These are phyloP conservation scores for Atherix ibis DNA, from an alignment of 2,888 invertebrate genomes.

Conservation along the genomic window DNA sequence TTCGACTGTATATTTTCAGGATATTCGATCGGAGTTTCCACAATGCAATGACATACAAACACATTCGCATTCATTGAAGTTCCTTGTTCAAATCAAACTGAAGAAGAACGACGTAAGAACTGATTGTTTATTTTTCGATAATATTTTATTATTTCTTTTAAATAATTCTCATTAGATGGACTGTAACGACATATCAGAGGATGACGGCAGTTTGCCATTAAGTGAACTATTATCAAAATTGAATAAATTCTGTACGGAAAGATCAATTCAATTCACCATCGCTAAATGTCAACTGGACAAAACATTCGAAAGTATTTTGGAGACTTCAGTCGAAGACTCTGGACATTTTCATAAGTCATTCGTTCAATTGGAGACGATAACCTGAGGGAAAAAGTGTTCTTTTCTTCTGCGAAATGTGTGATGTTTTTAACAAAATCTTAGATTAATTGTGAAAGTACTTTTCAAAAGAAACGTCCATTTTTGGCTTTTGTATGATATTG, in stretches of 20 bases:
- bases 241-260: constrained; percentile 15
- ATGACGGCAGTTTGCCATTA: constrained; percentile 6
- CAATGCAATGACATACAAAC: constrained; percentile 21
- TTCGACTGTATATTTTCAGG: constrained; percentile 12
- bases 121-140: not conserved
- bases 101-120: constrained; percentile 11
- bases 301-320: constrained; percentile 29
- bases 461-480: too few species aligned
- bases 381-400: constrained; percentile 11
- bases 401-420: too few species aligned
- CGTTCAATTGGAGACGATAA: constrained; percentile 22
- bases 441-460: too few species aligned
- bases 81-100: constrained; percentile 19
- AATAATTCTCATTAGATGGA: constrained; percentile 3
- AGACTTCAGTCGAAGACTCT: constrained; percentile 13
- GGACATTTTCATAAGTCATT: constrained; percentile 24
- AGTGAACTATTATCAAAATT: constrained; percentile 17
- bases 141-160: not conserved
- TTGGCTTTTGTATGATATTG: too few species aligned
- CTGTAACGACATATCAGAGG: constrained; percentile 5
- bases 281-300: constrained; percentile 28
- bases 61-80: constrained; percentile 25
- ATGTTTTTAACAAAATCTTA: too few species aligned
- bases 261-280: constrained; percentile 21
- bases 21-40: constrained; percentile 19